These are phyloP conservation scores for Struthidea cinerea DNA, from an alignment of 2,113 vertebrate genomes.

Conservation along the genomic window DNA sequence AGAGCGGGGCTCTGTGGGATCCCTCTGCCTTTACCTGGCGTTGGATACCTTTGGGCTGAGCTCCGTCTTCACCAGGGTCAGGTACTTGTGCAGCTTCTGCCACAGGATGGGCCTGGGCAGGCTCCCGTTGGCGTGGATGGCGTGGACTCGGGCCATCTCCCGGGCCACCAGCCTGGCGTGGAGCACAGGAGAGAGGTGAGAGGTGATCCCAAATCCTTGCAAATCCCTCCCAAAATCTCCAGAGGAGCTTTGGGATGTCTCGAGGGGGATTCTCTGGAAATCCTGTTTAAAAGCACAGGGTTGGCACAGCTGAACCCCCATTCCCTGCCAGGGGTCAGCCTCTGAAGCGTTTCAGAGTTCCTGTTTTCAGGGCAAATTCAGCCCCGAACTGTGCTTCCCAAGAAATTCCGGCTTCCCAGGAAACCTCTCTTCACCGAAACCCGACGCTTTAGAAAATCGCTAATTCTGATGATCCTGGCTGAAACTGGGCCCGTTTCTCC, in stretches of 20 bases:
- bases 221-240: not conserved
- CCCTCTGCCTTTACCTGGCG: constrained; percentile 77
- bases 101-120: constrained; percentile 91
- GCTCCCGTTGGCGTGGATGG: constrained; percentile 93
- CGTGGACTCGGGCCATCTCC: constrained; percentile 93
- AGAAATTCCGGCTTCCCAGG: accelerated
- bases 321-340: accelerated
- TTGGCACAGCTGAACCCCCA: not conserved
- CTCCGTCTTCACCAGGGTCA: constrained; percentile 88
- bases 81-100: constrained; percentile 90
- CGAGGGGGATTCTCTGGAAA: accelerated
- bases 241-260: accelerated
- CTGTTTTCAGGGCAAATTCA: not conserved
- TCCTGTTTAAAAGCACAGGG: accelerated
- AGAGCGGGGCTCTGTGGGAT: constrained; percentile 15
- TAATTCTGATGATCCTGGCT: accelerated
- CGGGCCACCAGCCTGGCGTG: constrained; percentile 82
- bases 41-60: constrained; percentile 73
- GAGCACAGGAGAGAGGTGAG: not conserved
- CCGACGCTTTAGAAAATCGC: accelerated
- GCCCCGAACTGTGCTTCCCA: accelerated
- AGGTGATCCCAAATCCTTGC: not conserved
- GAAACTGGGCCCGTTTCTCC: not conserved
- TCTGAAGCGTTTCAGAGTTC: accelerated
- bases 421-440: not conserved